Evolutionary conservation across 2,888 invertebrate species (phyloP).

Genomic region (Belgica antarctica): DNA sequence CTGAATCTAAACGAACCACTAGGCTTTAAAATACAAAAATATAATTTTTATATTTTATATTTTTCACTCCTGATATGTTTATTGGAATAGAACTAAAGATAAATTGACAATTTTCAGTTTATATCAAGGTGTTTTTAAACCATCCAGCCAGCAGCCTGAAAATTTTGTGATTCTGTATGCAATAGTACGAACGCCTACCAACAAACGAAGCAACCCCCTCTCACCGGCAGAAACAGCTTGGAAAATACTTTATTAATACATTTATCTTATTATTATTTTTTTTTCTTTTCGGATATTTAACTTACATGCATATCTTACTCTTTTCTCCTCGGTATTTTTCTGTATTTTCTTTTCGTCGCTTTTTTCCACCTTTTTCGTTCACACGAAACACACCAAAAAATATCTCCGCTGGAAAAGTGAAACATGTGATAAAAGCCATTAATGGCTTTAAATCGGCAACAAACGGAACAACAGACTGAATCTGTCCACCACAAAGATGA

Average conservation of each 20-base stretch:
- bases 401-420: slow-evolving; percentile 22
- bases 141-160: slow-evolving; percentile 38
- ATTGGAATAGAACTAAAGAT: slow-evolving; percentile 44
- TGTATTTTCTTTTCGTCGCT: slow-evolving; percentile 29
- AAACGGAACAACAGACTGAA: neutral
- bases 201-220: slow-evolving; percentile 36
- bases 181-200: slow-evolving; percentile 38
- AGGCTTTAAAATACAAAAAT: slow-evolving; percentile 24
- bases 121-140: slow-evolving; percentile 44
- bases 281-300: slow-evolving; percentile 44
- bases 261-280: slow-evolving; percentile 40
- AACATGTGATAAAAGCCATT: slow-evolving; percentile 26
- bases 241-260: slow-evolving; percentile 32
- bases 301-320: slow-evolving; percentile 44
- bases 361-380: slow-evolving; percentile 4
- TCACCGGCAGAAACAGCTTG: neutral
- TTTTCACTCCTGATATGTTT: slow-evolving; percentile 41
- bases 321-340: slow-evolving; percentile 26
- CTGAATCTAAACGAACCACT: slow-evolving; percentile 17
- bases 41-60: slow-evolving; percentile 39
- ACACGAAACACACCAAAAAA: slow-evolving; percentile 10
- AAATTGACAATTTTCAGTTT: slow-evolving; percentile 44
- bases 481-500: slow-evolving; percentile 26
- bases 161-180: slow-evolving; percentile 40
- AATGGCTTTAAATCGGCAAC: neutral